Evolutionary conservation across 1,140 invertebrate species (phyloP), one percentile per base, ranked within the genome.

Genomic region (Bombus affinis): DNA sequence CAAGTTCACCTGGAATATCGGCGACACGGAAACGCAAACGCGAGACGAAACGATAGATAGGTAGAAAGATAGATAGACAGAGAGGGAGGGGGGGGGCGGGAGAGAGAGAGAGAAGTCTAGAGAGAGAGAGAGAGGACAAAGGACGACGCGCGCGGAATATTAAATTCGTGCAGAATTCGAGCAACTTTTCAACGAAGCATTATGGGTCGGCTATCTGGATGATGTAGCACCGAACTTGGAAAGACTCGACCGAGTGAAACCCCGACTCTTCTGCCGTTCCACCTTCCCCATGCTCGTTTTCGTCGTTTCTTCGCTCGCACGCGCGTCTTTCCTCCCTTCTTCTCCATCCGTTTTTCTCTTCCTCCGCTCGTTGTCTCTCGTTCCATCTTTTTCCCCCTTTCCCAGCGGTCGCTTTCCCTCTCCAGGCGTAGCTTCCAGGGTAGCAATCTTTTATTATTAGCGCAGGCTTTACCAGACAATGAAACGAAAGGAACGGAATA

Each of bases 361-460:
- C 6, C 32, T 68, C 78, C 57, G 81, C 39, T 62, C 75, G 74
- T 59, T 84, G 75, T 85, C 57, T 73, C 72, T 72, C 72, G 86
- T 87, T 87, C 81, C 76, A 81, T 81, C 83, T 76, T 83, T 83
- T 22, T 53, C 1, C 47, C 47, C 47, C 47, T 53, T 83, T 35
- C 71, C 79, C 73, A 53, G 18, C 18, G 47, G 18, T 53, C 18
- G 47, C 47, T 53, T 83, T 35, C 80, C 74, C 73, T 86, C 77
- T 79, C 73, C 75, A 79, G 81, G 83, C 86, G 89, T 89, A 92
- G 92, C 92, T 93, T 93, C 92, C 93, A 93, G 93, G 92, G 93
- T 93, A 94, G 94, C 94, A 95, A 95, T 95, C 94, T 95, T 95
- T 95, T 95, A 95, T 95, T 95, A 95, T 95, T 95, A 95, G 94